Evolutionary conservation across 2,113 vertebrate genomes (phyloP).

Genomic region (Chloebia gouldiae): DNA sequence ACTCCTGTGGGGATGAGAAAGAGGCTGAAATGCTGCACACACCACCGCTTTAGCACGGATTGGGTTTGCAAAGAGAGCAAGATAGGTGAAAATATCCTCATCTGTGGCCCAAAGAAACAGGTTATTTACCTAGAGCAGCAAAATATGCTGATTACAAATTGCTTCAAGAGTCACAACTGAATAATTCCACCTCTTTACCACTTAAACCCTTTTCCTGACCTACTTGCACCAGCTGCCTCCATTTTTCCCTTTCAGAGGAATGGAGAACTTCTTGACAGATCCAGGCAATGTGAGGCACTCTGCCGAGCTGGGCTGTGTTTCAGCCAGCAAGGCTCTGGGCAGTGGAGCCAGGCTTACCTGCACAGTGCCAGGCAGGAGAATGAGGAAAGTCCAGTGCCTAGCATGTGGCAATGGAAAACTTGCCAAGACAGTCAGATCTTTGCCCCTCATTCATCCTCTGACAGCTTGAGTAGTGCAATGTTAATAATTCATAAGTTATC

Average conservation of each 20-base stretch:
- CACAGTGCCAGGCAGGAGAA: background rate
- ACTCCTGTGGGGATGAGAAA: background rate
- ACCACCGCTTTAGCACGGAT: rapidly evolving
- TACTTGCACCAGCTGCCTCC: background rate
- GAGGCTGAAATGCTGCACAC: background rate
- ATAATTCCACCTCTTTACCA: background rate
- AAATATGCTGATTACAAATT: background rate
- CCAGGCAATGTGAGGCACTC: rapidly evolving
- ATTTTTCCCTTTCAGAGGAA: background rate
- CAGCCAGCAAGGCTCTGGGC: background rate
- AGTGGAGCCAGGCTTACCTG: background rate
- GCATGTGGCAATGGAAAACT: background rate
- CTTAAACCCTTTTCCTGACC: background rate
- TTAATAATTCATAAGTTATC: constrained; percentile 51
- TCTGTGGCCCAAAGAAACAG: background rate
- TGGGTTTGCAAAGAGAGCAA: background rate
- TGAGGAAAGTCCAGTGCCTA: background rate
- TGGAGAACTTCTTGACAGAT: background rate
- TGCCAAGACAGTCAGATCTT: background rate
- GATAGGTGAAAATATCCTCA: background rate
- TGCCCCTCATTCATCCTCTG: background rate
- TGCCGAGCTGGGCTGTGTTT: background rate
- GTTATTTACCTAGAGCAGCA: background rate
- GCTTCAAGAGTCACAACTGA: background rate
- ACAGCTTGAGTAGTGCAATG: background rate